These are phyloP conservation scores for Cyclura pinguis DNA, from an alignment of 2,797 vertebrate species.

Conservation along the genomic window DNA sequence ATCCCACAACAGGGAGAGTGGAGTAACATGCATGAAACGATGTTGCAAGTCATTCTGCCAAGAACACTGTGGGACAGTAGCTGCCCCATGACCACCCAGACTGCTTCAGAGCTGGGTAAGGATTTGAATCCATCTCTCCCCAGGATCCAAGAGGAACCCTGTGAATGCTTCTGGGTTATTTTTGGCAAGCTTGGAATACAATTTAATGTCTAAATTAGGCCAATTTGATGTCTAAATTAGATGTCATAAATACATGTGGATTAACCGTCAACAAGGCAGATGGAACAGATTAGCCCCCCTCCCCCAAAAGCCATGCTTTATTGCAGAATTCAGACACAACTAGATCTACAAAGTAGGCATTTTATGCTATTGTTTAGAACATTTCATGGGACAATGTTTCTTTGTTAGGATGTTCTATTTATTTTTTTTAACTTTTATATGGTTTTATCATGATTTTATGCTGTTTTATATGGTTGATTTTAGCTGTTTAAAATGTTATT, in stretches of 20 bases:
- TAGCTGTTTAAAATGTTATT: no score
- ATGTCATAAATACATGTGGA: not conserved
- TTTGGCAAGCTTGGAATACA: slow-evolving; percentile 1
- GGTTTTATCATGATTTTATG: no score
- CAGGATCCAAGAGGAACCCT: not conserved
- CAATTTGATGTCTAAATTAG: slow-evolving; percentile 2
- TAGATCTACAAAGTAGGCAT: no score
- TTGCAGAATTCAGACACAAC: no score
- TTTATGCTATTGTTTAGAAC: no score
- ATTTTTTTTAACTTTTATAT: no score
- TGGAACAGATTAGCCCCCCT: no score
- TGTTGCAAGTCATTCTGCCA: not conserved
- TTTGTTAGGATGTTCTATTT: no score
- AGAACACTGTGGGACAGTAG: not conserved
- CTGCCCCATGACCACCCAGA: not conserved
- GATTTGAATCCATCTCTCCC: not conserved
- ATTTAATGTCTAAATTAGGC: not conserved
- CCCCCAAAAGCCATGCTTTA: no score
- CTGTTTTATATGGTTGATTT: no score
- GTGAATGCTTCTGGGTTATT: not conserved
- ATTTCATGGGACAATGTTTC: no score
- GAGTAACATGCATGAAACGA: not conserved
- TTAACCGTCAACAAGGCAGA: not conserved
- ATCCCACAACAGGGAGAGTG: not conserved
- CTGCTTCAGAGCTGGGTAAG: not conserved